Conservation (phyloP, 1,140 invertebrate genomes). For the Papilio polytes region DNA sequence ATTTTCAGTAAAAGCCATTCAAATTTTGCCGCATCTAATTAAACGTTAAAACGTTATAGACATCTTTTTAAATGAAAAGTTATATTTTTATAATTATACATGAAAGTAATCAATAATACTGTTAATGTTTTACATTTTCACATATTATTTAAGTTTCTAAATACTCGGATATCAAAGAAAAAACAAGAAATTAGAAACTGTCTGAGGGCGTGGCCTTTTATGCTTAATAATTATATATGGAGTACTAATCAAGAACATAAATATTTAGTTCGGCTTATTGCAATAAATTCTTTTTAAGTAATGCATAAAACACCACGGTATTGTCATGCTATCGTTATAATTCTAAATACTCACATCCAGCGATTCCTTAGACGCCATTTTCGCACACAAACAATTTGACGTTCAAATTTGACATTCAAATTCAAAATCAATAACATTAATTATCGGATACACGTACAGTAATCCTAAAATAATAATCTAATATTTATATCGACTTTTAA, state of each 20-base stretch:
- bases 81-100: background rate
- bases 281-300: background rate
- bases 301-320: conserved; percentile 33
- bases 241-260: conserved; percentile 14
- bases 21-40: conserved; percentile 26
- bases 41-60: background rate
- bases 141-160: conserved; percentile 31
- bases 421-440: conserved; percentile 68
- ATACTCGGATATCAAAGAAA: conserved; percentile 32
- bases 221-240: background rate
- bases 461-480: background rate
- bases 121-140: background rate
- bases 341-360: conserved; percentile 76
- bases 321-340: conserved; percentile 42
- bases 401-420: conserved; percentile 65
- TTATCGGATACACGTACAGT: conserved; percentile 53
- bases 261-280: background rate
- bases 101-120: conserved; percentile 18
- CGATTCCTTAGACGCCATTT: conserved; percentile 82
- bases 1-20: background rate
- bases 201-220: conserved; percentile 44
- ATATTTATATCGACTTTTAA: background rate
- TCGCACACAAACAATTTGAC: conserved; percentile 79
- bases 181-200: conserved; percentile 18
- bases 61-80: conserved; percentile 3